A percentile compares a stretch with the other conserved stretches of the same genome.
Conservation (phyloP, 1,140 invertebrate species). For the Bombus consobrinus region DNA sequence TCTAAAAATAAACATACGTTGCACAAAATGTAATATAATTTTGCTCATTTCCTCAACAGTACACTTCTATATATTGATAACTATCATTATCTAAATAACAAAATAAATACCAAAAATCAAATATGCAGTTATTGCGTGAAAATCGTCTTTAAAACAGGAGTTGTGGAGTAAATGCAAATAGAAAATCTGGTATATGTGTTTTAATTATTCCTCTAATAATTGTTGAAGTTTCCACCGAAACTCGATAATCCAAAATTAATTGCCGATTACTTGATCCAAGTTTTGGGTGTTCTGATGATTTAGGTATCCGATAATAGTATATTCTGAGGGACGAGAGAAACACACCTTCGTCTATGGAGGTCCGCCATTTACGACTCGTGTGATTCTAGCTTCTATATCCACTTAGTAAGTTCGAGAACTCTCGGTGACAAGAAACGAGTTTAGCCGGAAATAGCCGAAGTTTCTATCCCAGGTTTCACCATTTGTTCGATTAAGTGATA, state of each 20-base stretch:
- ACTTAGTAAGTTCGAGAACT: not conserved
- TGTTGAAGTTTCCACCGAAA: not conserved
- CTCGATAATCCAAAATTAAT: not conserved
- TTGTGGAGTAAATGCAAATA: not conserved
- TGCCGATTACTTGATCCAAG: not conserved
- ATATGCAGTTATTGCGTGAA: not conserved
- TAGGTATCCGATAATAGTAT: not conserved
- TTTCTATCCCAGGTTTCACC: not conserved
- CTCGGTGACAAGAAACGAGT: not conserved
- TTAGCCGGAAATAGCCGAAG: constrained; percentile 21
- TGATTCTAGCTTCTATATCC: not conserved
- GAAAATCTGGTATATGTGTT: not conserved
- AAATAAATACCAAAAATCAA: not conserved
- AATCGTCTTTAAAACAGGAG: not conserved
- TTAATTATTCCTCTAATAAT: not conserved
- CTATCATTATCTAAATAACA: not conserved
- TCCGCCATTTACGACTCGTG: constrained; percentile 39
- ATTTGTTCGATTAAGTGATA: not conserved
- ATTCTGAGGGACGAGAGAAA: not conserved
- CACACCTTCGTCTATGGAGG: not conserved
- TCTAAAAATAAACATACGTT: not conserved
- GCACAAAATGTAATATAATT: not conserved
- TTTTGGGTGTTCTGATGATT: not conserved
- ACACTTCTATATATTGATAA: not conserved
- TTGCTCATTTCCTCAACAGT: not conserved